phyloP scores from a whole-genome alignment of 2,113 vertebrate genomes.

The Melanocharis versteri region DNA sequence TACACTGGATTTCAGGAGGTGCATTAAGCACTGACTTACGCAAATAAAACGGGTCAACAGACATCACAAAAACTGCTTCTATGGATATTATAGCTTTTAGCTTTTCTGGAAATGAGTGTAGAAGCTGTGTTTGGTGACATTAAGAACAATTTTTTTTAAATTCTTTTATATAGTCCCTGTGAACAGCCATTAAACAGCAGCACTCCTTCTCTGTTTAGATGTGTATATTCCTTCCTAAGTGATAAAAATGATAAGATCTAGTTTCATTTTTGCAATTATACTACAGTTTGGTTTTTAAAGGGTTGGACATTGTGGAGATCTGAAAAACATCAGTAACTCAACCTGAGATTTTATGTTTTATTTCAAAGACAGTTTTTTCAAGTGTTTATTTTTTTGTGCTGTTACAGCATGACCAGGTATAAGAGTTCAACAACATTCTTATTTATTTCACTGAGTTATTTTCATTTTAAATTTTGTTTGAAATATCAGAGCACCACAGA shows the following conservation, averaged over 20 bases:
- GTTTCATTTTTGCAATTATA: neutral
- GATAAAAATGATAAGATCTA: neutral
- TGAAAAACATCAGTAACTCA: neutral
- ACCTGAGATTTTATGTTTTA: neutral
- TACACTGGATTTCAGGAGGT: neutral
- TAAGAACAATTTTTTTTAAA: neutral
- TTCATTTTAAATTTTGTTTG: neutral
- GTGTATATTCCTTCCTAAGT: neutral
- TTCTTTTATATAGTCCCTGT: neutral
- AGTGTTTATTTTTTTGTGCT: neutral
- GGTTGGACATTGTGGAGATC: neutral
- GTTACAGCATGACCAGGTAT: neutral
- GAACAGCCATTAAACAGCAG: neutral
- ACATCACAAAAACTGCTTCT: neutral
- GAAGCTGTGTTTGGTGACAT: neutral
- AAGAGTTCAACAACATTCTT: neutral
- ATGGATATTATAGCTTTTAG: neutral
- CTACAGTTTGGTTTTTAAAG: neutral
- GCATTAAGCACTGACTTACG: neutral
- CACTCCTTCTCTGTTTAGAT: neutral
- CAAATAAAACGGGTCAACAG: neutral
- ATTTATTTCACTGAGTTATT: neutral
- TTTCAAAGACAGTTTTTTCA: neutral
- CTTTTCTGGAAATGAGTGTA: neutral
- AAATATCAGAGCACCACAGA: neutral